A percentile compares a stretch with the other conserved stretches of the same genome.
These are phyloP conservation scores for Arrhamphus sclerolepis DNA, from an alignment of 2,797 vertebrate genomes.

Conservation along the genomic window DNA sequence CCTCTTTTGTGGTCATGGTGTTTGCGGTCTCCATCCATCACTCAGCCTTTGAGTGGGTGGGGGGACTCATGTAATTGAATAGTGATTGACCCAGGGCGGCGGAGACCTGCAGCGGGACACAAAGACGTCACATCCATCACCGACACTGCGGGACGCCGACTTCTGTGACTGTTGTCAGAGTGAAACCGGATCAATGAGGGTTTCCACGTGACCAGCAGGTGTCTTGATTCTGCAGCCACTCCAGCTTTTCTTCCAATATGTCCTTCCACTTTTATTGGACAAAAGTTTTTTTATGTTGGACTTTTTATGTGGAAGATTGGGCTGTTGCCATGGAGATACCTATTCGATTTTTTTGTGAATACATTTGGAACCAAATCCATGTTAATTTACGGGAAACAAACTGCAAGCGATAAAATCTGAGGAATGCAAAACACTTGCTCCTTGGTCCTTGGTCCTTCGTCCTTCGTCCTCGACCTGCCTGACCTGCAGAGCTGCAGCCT, in stretches of 20 bases:
- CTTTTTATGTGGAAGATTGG: too few species aligned
- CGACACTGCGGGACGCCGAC: slow-evolving; percentile 69
- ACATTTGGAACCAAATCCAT: too few species aligned
- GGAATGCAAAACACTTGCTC: too few species aligned
- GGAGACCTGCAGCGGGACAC: slow-evolving; percentile 84
- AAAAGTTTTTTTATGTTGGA: neutral
- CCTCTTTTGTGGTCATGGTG: slow-evolving; percentile 26
- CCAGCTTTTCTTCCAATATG: slow-evolving; percentile 12
- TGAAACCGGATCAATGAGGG: slow-evolving; percentile 34
- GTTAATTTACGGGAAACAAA: too few species aligned
- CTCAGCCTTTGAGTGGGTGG: slow-evolving; percentile 78
- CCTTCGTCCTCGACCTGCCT: too few species aligned
- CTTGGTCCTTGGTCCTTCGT: too few species aligned
- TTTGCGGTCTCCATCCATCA: slow-evolving; percentile 83
- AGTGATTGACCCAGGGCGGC: slow-evolving; percentile 71
- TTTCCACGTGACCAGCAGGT: slow-evolving; percentile 63
- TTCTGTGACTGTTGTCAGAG: slow-evolving; percentile 5
- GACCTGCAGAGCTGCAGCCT: too few species aligned
- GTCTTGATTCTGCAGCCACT: slow-evolving; percentile 6
- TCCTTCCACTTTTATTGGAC: too few species aligned
- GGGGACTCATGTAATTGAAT: slow-evolving; percentile 85
- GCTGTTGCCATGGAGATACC: neutral
- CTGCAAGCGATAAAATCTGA: too few species aligned
- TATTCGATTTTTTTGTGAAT: too few species aligned
- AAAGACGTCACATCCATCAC: slow-evolving; percentile 87